phyloP scores from a whole-genome alignment of 2,888 invertebrate genomes.

The Rhorus exstirpatorius region DNA sequence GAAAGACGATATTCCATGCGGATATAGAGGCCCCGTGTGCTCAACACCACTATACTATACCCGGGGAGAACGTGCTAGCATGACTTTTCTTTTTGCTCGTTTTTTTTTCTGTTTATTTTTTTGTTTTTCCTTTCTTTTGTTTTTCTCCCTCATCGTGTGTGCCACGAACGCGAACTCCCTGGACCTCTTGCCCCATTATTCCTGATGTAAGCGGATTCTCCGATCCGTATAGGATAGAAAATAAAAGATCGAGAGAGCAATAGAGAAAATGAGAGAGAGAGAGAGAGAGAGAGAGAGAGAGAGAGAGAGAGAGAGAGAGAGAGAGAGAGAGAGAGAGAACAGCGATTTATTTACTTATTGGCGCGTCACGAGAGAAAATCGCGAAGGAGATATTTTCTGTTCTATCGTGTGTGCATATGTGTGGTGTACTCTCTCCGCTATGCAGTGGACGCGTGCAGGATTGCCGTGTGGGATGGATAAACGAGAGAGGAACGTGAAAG shows the following conservation, averaged over 20 bases:
- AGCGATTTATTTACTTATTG: conserved; percentile 69
- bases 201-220: conserved; percentile 62
- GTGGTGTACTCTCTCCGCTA: not conserved
- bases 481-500: conserved; percentile 35
- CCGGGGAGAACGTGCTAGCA: conserved; percentile 15
- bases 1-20: conserved; percentile 72
- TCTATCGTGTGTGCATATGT: not conserved
- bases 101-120: conserved; percentile 18
- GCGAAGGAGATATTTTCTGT: conserved; percentile 56
- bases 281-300: conserved; percentile 15
- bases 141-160: not conserved
- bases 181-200: conserved; percentile 46
- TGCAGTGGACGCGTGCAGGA: conserved; percentile 5
- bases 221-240: conserved; percentile 28
- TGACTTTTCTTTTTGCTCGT: conserved; percentile 7
- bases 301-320: conserved; percentile 13
- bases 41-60: not conserved
- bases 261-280: conserved; percentile 14
- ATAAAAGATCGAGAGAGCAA: conserved; percentile 20
- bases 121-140: not conserved
- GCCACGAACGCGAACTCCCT: conserved; percentile 48
- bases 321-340: conserved; percentile 7
- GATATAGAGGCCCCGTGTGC: conserved; percentile 33
- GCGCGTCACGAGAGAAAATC: conserved; percentile 59
- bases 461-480: conserved; percentile 39